Percentiles rank a stretch among this genome's conserved stretches.
Conservation (phyloP, 2,113 vertebrate genomes). For the Chrysemys picta region DNA sequence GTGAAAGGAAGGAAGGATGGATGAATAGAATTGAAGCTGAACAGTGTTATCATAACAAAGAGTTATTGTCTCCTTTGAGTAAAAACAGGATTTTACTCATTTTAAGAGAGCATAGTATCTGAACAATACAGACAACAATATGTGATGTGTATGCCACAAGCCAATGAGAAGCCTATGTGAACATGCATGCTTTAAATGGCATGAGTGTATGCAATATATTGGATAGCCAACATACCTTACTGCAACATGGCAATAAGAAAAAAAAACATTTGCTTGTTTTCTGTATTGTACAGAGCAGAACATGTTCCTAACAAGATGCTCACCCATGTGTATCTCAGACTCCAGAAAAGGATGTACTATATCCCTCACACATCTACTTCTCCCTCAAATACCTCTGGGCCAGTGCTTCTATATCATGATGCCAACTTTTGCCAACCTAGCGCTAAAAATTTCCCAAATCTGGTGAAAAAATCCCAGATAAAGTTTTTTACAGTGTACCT, state of each 20-base stretch:
- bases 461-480: too few species aligned
- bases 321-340: rapidly evolving
- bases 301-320: not conserved
- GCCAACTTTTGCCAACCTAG: too few species aligned
- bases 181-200: not conserved
- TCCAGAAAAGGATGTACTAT: not conserved
- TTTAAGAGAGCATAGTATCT: not conserved
- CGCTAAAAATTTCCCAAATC: too few species aligned
- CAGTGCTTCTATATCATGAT: too few species aligned
- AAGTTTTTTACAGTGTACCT: too few species aligned
- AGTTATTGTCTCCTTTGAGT: not conserved
- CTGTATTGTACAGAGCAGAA: rapidly evolving
- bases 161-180: not conserved
- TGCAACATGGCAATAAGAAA: too few species aligned
- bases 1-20: not conserved
- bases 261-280: not conserved
- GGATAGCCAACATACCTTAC: too few species aligned
- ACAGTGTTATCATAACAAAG: not conserved
- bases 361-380: not conserved
- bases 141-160: not conserved
- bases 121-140: not conserved
- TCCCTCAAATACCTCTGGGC: not conserved
- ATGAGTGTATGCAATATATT: not conserved
- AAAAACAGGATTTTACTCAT: not conserved
- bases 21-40: not conserved